These are phyloP conservation scores for Eurytoma adleriae DNA, from an alignment of 2,888 invertebrate genomes.

Conservation along the genomic window DNA sequence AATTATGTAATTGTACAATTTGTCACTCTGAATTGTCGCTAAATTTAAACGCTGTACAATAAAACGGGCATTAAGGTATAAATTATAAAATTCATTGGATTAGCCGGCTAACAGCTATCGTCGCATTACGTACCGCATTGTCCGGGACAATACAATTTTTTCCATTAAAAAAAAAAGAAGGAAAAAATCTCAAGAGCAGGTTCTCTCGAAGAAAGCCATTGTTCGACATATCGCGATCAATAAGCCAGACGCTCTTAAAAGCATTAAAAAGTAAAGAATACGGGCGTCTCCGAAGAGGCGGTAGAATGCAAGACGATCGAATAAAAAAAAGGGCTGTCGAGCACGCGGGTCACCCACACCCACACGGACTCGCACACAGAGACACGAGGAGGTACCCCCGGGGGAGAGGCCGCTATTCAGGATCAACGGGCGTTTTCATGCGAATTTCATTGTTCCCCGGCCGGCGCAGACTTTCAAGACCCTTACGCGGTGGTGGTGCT, in stretches of 20 bases:
- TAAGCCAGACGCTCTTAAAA: background rate
- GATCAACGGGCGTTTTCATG: background rate
- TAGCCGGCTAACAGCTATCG: too few relatives aligned
- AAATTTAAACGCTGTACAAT: too few relatives aligned
- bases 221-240: background rate
- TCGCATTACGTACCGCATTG: background rate
- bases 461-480: slow-evolving; percentile 91
- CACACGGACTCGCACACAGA: background rate
- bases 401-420: background rate
- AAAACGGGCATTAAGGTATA: too few relatives aligned
- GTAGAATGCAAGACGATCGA: too few relatives aligned
- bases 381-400: background rate
- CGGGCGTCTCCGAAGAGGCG: too few relatives aligned
- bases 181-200: too few relatives aligned
- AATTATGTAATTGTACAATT: too few relatives aligned
- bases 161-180: background rate
- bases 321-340: background rate
- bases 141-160: background rate
- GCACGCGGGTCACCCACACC: background rate
- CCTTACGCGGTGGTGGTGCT: slow-evolving; percentile 98
- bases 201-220: too few relatives aligned
- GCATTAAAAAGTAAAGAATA: too few relatives aligned
- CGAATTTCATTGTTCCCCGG: slow-evolving; percentile 1
- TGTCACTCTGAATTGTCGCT: too few relatives aligned
- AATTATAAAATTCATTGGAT: too few relatives aligned